Base-by-base conservation (phyloP, 2,888 invertebrate species). In the Leptopilina myrica region DNA sequence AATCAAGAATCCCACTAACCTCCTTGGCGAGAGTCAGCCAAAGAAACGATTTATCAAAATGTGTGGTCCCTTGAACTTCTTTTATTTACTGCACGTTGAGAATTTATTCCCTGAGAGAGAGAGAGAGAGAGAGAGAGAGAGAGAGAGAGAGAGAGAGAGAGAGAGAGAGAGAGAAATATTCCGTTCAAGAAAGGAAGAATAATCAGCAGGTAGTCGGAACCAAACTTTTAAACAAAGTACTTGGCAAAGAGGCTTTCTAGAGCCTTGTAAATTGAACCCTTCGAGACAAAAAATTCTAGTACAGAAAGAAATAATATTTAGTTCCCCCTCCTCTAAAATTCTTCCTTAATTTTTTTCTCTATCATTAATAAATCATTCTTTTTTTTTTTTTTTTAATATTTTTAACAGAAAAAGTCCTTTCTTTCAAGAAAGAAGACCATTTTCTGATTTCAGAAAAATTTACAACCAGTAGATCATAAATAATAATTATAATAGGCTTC, bases 1-100 rank as follows among this genome's bases (percentile, higher is more conserved):
- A 89, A 89, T 89, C 89, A 88, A 87, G 85, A 89, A 88, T 88
- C 88, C 89, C 86, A 89, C 89, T 89, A 89, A 89, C 89, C 89
- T 88, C 89, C 80, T 89, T 89, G 88, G 88, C 88, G 87, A 43
- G 46, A 84, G 79, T 83, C 83, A 88, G 86, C 87, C 4, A 33
- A 88, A 82, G 80, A 76, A 83, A 80, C 81, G 79, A 82, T 81
- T 82, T 67, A 20, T 67, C 49, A 46, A 67, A 62, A 49, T 46
- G 46, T 49, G 67, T 20, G 67, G 67, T 46, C 46, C 11, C 11
- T 33, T 20, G 20, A 66, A 67, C 46, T 67, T 46, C 15, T 20
- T 43, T 67, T 67, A 15, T 46, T 43, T 46, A 12, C 46, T 67
- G 43, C 67, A 67, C 46, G 9, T 11, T 12, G 15, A 43, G 15